These are phyloP conservation scores for Pseudanteris insignis DNA, from an alignment of 2,888 invertebrate genomes.

Conservation along the genomic window DNA sequence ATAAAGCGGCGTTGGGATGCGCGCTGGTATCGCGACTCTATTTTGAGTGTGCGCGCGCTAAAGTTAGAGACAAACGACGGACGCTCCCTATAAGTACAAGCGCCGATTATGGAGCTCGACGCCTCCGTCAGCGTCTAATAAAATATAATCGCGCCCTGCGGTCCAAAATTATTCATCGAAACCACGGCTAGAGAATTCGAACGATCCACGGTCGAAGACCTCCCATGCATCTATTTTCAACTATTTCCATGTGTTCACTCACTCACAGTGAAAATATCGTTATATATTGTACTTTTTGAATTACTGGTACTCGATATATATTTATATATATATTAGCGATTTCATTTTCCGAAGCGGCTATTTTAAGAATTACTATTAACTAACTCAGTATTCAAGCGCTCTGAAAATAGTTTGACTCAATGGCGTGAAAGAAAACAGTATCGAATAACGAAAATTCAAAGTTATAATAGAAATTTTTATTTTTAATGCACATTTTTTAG, in stretches of 20 bases:
- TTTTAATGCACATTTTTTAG: too few relatives aligned
- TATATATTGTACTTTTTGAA: slow-evolving; percentile 12
- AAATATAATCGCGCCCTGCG: slow-evolving; percentile 48
- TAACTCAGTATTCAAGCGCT: slow-evolving; percentile 4
- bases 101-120: slow-evolving; percentile 58
- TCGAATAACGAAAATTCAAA: slow-evolving; percentile 7
- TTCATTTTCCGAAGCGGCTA: slow-evolving; percentile 7
- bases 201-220: slow-evolving; percentile 56
- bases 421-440: slow-evolving; percentile 6
- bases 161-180: slow-evolving; percentile 60
- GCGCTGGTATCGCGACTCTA: slow-evolving; percentile 55
- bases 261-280: slow-evolving; percentile 1
- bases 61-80: slow-evolving; percentile 62
- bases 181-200: slow-evolving; percentile 32
- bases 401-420: slow-evolving; percentile 13
- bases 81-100: slow-evolving; percentile 66
- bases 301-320: background rate
- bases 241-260: slow-evolving; percentile 31
- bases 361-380: slow-evolving; percentile 12
- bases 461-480: background rate
- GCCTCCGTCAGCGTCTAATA: slow-evolving; percentile 46
- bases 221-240: slow-evolving; percentile 32
- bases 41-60: slow-evolving; percentile 58
- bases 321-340: background rate
- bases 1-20: slow-evolving; percentile 56